phyloP scores from a whole-genome alignment of 2,113 vertebrate species.

The Hyla sarda region DNA sequence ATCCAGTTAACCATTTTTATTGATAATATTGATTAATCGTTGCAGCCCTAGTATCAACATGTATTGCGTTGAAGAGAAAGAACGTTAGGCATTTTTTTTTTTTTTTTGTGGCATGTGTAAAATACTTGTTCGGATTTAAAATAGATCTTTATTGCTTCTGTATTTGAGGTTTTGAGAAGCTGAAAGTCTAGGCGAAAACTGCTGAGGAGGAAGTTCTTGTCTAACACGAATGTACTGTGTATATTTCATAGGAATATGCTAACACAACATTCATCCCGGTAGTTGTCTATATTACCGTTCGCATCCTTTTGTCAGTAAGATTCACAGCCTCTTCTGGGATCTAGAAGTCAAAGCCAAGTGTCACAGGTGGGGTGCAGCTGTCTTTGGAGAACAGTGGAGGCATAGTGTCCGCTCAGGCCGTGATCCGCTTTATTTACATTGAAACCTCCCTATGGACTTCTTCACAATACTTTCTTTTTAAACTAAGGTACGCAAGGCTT shows the following conservation, averaged over 20 bases:
- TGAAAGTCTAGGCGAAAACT: neutral
- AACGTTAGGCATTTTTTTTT: too few relatives aligned
- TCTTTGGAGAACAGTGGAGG: neutral
- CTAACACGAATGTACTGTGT: neutral
- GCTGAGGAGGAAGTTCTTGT: neutral
- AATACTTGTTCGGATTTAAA: too few relatives aligned
- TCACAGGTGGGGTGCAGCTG: conserved; percentile 27
- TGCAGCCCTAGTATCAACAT: too few relatives aligned
- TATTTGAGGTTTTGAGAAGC: neutral
- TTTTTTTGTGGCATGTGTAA: neutral
- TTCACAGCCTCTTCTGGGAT: neutral
- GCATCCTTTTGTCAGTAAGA: neutral
- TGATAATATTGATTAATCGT: too few relatives aligned
- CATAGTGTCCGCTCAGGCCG: neutral
- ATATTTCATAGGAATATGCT: neutral
- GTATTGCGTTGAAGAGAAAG: too few relatives aligned
- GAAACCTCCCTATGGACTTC: neutral
- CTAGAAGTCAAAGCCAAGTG: neutral
- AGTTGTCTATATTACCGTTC: neutral
- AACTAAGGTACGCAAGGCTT: neutral
- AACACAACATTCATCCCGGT: neutral
- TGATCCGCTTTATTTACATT: neutral
- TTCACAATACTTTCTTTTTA: neutral
- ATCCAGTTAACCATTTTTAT: too few relatives aligned
- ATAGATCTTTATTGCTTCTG: neutral